phyloP scores from a whole-genome alignment of 2,113 vertebrate genomes.

The Pseudonaja textilis region DNA sequence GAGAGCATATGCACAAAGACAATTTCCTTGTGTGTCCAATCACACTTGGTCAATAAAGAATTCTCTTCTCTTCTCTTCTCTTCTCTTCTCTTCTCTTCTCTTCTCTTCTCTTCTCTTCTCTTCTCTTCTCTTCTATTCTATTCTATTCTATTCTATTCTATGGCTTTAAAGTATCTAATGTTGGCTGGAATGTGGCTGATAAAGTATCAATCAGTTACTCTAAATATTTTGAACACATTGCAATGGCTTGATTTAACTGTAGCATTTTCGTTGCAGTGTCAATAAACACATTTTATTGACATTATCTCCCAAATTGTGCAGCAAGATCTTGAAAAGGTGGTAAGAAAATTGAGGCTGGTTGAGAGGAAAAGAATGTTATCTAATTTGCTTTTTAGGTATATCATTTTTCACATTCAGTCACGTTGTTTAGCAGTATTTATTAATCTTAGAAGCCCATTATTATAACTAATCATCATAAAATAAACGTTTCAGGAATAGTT shows the following conservation, averaged over 20 bases:
- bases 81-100: no score
- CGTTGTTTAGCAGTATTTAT: slow-evolving; percentile 12
- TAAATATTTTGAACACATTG: not conserved
- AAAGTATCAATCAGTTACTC: not conserved
- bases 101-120: no score
- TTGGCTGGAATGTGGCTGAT: not conserved
- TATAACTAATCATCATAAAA: slow-evolving; percentile 28
- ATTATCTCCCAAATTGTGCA: slow-evolving; percentile 28
- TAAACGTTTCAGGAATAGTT: slow-evolving; percentile 12
- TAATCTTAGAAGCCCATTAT: slow-evolving; percentile 59
- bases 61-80: no score
- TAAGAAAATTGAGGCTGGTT: slow-evolving; percentile 32
- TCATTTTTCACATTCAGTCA: slow-evolving; percentile 45
- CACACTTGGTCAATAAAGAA: no score
- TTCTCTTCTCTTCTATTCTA: no score
- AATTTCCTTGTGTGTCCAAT: no score
- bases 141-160: no score
- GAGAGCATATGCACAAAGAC: no score
- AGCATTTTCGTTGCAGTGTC: not conserved
- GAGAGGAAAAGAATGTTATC: slow-evolving; percentile 13
- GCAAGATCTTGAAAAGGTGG: slow-evolving; percentile 28
- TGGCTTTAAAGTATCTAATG: not conserved
- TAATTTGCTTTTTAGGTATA: slow-evolving; percentile 13
- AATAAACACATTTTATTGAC: not conserved
- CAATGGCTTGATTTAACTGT: not conserved